A percentile compares a stretch with the other conserved stretches of the same genome.
Evolutionary conservation across 2,888 invertebrate species (phyloP).

Genomic region (Platerodrilus igneus): DNA sequence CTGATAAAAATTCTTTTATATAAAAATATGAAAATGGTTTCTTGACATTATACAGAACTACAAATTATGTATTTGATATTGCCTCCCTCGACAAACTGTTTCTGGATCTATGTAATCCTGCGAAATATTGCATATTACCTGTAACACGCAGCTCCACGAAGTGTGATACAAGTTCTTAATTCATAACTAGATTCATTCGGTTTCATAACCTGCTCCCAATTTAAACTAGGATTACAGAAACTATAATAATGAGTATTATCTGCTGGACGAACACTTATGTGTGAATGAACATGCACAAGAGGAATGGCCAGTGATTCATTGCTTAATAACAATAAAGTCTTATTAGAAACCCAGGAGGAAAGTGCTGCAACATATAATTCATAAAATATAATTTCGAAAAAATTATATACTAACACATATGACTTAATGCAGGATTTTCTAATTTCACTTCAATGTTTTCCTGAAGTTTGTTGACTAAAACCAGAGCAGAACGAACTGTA

Average conservation of each 20-base stretch:
- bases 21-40: too few species aligned
- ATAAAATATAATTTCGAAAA: too few species aligned
- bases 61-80: too few species aligned
- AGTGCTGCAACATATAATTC: constrained; percentile 15
- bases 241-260: constrained; percentile 49
- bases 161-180: constrained; percentile 48
- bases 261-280: constrained; percentile 70
- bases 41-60: too few species aligned
- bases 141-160: constrained; percentile 45
- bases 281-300: constrained; percentile 66
- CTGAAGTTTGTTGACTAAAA: constrained; percentile 70
- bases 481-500: constrained; percentile 85
- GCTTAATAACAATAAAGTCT: constrained; percentile 49
- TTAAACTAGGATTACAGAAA: constrained; percentile 56
- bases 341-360: constrained; percentile 41
- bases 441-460: constrained; percentile 69
- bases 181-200: constrained; percentile 45
- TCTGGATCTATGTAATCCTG: too few species aligned
- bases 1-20: too few species aligned
- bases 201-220: constrained; percentile 58
- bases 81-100: too few species aligned
- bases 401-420: too few species aligned
- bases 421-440: constrained; percentile 49
- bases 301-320: constrained; percentile 70
- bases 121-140: too few species aligned